phyloP scores from a whole-genome alignment of 2,797 vertebrate species.

The Pangasius krempfi region DNA sequence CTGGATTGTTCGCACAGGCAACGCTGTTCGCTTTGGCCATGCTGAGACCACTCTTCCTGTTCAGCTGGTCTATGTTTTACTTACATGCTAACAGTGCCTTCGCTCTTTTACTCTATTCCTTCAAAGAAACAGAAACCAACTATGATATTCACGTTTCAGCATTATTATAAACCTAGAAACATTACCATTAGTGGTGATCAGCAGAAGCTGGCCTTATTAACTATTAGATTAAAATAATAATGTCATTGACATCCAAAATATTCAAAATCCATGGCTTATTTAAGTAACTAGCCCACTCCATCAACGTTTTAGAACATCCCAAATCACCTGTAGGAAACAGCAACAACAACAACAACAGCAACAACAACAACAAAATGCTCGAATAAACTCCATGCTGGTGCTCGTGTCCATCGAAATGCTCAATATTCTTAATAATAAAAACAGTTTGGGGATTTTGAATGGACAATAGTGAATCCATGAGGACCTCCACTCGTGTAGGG shows the following conservation, averaged over 20 bases:
- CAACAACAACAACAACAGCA: not conserved
- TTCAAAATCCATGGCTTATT: not conserved
- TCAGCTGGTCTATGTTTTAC: slow-evolving; percentile 49
- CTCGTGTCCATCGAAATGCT: not conserved
- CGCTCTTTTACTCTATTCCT: not conserved
- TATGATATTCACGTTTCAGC: not conserved
- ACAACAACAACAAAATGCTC: not conserved
- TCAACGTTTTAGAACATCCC: not conserved
- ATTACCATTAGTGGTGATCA: not conserved
- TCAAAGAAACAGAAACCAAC: not conserved
- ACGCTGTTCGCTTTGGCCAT: slow-evolving; percentile 58
- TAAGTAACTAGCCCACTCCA: not conserved
- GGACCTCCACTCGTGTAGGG: not conserved
- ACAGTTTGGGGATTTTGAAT: not conserved
- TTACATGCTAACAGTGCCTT: slow-evolving; percentile 50
- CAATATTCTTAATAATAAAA: not conserved
- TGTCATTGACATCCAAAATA: too few species aligned
- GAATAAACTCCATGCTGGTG: not conserved
- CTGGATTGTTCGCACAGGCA: slow-evolving; percentile 46
- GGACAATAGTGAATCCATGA: not conserved
- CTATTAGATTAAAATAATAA: not conserved
- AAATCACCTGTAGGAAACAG: not conserved
- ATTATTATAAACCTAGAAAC: not conserved
- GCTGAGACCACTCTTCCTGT: slow-evolving; percentile 44
- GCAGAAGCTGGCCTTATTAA: not conserved